These are phyloP conservation scores for Volucella bombylans DNA, from an alignment of 2,888 invertebrate genomes.

Conservation along the genomic window DNA sequence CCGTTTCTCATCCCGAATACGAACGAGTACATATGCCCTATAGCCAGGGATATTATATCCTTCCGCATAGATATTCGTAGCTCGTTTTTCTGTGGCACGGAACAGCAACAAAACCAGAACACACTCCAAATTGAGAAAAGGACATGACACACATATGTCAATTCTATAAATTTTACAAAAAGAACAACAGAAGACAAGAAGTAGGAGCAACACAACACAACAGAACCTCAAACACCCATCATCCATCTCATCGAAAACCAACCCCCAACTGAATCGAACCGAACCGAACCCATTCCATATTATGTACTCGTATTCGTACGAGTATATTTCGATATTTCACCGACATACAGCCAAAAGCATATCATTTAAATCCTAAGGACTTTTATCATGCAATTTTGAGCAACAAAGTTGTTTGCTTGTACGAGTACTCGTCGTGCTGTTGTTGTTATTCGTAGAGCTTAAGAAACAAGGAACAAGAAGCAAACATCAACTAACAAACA, in stretches of 20 bases:
- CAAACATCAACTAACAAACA: not conserved
- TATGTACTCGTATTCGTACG: not conserved
- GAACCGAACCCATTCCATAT: no score
- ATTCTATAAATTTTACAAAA: slow-evolving; percentile 68
- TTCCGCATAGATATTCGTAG: slow-evolving; percentile 38
- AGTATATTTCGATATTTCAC: slow-evolving; percentile 51
- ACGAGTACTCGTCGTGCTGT: slow-evolving; percentile 50
- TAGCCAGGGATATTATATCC: slow-evolving; percentile 29
- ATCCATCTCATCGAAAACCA: not conserved
- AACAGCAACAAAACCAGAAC: slow-evolving; percentile 59
- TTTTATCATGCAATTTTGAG: slow-evolving; percentile 72
- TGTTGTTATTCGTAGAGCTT: slow-evolving; percentile 30
- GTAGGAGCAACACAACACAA: not conserved
- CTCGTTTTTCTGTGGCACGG: slow-evolving; percentile 20
- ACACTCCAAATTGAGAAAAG: slow-evolving; percentile 63
- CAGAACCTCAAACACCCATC: not conserved
- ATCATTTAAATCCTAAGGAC: slow-evolving; percentile 68
- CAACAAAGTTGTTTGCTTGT: slow-evolving; percentile 63
- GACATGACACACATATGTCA: slow-evolving; percentile 73
- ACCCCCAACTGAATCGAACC: no score
- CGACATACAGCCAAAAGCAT: slow-evolving; percentile 67
- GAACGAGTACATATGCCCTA: slow-evolving; percentile 15
- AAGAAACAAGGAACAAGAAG: slow-evolving; percentile 7
- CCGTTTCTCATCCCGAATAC: slow-evolving; percentile 7
- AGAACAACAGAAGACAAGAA: slow-evolving; percentile 42